Base-by-base conservation (phyloP, 2,888 invertebrate species). In the Calameuta idolon region DNA sequence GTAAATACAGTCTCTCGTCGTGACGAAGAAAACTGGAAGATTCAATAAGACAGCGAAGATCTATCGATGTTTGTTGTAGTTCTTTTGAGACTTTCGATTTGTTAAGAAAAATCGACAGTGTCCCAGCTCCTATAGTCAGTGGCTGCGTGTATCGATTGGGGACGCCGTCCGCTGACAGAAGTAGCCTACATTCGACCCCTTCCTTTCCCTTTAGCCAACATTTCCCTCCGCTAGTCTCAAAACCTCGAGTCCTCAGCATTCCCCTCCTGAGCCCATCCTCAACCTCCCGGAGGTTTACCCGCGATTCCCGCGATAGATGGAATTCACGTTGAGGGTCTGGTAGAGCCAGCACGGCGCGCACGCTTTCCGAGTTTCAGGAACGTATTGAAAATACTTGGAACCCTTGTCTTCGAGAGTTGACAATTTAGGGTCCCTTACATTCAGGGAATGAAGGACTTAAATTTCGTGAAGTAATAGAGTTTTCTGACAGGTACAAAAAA, bases 111-210 rank as follows among this genome's bases (percentile, higher is more conserved):
- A 71, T 71, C 71, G 34, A 34, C 71, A 71, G 5, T 74, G 33
- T 9, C 74, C 15, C 15, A 34, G 35, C 30, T 74, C 74, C 74
- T 31, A 75, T 74, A 79, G 83, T 84, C 73, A 78, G 77, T 77
- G 79, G 86, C 86, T 74, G 75, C 55, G 87, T 83, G 85, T 90
- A 90, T 90, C 90, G 90, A 90, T 90, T 90, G 89, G 90, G 90
- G 89, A 88, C 87, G 90, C 89, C 84, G 90, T 89, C 88, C 90
- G 90, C 87, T 88, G 85, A 82, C 87, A 85, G 87, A 89, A 89
- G 89, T 89, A 87, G 87, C 90, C 87, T 90, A 89, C 88, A 89
- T 89, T 89, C 87, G 82, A 84, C 83, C 85, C 85, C 85, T 85
- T 85, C 80, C 78, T 76, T 81, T 76, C 81, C 73, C 79, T 77